phyloP scores from a whole-genome alignment of 2,888 invertebrate genomes.

The Tachina fera region DNA sequence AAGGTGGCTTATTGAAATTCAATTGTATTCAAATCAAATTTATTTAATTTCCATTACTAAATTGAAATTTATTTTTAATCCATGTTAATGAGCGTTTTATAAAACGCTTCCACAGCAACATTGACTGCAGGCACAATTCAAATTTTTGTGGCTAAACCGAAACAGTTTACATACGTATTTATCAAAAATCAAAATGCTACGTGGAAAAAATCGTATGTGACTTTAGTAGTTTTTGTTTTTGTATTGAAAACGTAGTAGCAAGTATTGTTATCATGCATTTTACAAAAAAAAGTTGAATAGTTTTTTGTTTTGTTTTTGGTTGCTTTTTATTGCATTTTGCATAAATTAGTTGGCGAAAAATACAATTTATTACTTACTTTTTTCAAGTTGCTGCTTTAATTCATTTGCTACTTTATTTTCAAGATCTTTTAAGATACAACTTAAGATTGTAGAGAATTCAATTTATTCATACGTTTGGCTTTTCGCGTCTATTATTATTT shows the following conservation, averaged over 20 bases:
- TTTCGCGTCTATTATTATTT: conserved; percentile 27
- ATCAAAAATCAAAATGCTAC: conserved; percentile 42
- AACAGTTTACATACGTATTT: conserved; percentile 12
- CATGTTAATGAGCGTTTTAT: conserved; percentile 63
- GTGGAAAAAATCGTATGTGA: conserved; percentile 35
- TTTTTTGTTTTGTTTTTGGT: background rate
- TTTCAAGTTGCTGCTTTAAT: conserved; percentile 38
- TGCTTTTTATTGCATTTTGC: conserved; percentile 42
- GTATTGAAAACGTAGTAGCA: conserved; percentile 44
- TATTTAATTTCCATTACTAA: conserved; percentile 46
- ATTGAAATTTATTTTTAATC: conserved; percentile 66
- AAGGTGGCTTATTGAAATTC: conserved; percentile 8
- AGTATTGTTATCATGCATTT: conserved; percentile 17
- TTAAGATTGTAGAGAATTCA: conserved; percentile 41
- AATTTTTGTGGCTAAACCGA: conserved; percentile 24
- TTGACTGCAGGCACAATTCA: conserved; percentile 37
- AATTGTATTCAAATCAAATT: conserved; percentile 42
- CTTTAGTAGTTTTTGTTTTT: conserved; percentile 26
- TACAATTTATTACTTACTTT: conserved; percentile 57
- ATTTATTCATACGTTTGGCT: conserved; percentile 38
- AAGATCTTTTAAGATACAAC: conserved; percentile 63
- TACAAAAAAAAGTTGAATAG: conserved; percentile 15
- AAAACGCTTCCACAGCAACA: conserved; percentile 47
- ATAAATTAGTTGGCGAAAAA: conserved; percentile 62
- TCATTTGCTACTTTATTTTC: conserved; percentile 43